Evolutionary conservation across 2,888 invertebrate species (phyloP), one percentile per base, ranked within the genome.

Genomic region (Drosophila kokeensis): DNA sequence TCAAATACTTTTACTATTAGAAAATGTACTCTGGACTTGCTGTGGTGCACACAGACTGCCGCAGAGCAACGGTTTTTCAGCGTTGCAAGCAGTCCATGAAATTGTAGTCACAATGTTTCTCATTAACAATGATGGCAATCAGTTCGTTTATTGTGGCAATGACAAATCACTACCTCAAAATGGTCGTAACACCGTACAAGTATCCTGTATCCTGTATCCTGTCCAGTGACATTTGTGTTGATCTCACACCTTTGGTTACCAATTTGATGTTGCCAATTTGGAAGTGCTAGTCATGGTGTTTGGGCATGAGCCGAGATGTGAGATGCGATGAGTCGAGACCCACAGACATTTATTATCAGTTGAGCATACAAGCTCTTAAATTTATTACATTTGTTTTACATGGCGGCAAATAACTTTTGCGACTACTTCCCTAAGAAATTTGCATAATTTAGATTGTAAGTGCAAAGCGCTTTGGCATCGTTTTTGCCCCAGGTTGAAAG

Each of bases 311-410:
- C 34, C 49, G 42, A 61, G 49, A 27, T 6, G 11, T 24, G 61
- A 34, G 34, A 62, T 32, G 18, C 62, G 30, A 60, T 15, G 52
- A 50, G 34, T 34, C 50, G 32, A 27, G 48, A 11, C n/a, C 66
- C 15, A 42, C 57, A 55, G 62, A 59, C 71, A 53, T 72, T 79
- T 75, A 86, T 81, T 86, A 88, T 79, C 75, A 79, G 79, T 48
- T 73, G 75, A 62, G 71, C 73, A 77, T 74, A 79, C 89, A 83
- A 79, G 84, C 89, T 83, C 65, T 86, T 73, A 76, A 83, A 88
- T 85, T 85, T 85, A 85, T 85, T 86, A 81, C 87, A 85, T 88
- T 88, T 83, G 84, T 76, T 79, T 68, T 61, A 80, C 87, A 77
- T 65, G 71, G 27, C 58, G 49, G 64, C 59, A 76, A 79, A 77